Conservation (phyloP, 2,797 vertebrate genomes). For the Merluccius polli region DNA sequence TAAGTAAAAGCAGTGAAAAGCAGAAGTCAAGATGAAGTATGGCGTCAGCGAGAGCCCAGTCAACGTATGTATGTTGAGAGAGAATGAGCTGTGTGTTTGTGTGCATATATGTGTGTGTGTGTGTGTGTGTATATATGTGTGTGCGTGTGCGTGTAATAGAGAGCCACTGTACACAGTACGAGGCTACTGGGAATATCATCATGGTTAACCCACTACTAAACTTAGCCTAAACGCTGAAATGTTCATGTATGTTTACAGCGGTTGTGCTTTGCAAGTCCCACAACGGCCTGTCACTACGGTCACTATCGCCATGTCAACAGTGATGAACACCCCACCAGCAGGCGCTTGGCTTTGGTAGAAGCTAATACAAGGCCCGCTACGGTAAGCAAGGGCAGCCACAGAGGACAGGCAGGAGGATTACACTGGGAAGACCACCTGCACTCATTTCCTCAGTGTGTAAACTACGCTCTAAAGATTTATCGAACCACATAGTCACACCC, state of each 20-base stretch:
- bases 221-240: slow-evolving; percentile 8
- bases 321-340: slow-evolving; percentile 15
- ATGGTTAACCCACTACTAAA: neutral
- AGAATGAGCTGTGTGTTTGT: neutral
- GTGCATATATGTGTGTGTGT: too few relatives aligned
- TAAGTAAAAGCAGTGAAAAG: neutral
- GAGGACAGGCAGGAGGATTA: neutral
- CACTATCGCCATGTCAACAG: slow-evolving; percentile 9
- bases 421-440: neutral
- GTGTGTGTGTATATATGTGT: too few relatives aligned
- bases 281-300: slow-evolving; percentile 7
- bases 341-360: neutral
- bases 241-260: neutral
- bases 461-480: neutral
- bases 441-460: neutral
- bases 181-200: neutral
- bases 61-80: neutral
- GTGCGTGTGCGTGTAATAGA: neutral
- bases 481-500: neutral
- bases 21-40: neutral
- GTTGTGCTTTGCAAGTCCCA: slow-evolving; percentile 9
- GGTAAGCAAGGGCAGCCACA: neutral
- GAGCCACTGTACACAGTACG: neutral
- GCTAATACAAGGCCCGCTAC: neutral
- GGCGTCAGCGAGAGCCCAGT: neutral